Evolutionary conservation across 1,140 invertebrate genomes (phyloP).

Genomic region (Drosophila subobscura): DNA sequence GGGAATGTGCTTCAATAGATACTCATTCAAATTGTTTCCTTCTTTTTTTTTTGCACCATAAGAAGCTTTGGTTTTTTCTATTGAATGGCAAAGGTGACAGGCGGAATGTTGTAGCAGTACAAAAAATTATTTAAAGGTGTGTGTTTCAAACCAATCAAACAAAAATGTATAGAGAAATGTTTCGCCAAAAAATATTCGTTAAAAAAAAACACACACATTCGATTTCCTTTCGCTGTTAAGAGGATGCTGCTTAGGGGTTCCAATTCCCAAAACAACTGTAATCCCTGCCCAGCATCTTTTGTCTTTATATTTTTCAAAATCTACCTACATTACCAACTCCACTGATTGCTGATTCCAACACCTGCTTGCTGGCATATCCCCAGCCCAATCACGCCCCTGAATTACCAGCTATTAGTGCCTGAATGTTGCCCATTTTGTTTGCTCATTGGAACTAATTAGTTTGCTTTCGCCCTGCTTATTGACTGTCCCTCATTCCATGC

Average conservation of each 20-base stretch:
- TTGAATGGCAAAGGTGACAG: no score
- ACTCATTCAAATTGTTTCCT: slow-evolving; percentile 11
- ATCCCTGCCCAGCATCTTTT: neutral
- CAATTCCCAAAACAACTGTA: no score
- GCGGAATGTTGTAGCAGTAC: no score
- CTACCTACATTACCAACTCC: neutral
- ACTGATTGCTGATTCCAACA: neutral
- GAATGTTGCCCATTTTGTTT: slow-evolving; percentile 61
- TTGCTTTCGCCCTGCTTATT: slow-evolving; percentile 72
- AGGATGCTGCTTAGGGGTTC: slow-evolving; percentile 17
- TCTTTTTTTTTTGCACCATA: neutral
- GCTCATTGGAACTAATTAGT: slow-evolving; percentile 80
- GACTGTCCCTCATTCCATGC: slow-evolving; percentile 30
- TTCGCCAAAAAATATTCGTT: neutral
- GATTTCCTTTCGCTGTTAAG: slow-evolving; percentile 41
- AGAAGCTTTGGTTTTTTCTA: no score
- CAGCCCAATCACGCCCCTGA: slow-evolving; percentile 12
- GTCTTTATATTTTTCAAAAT: neutral
- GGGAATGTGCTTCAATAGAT: slow-evolving; percentile 17
- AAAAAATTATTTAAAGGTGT: no score
- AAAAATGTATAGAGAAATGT: no score
- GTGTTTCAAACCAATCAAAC: no score
- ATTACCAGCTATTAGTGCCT: slow-evolving; percentile 29
- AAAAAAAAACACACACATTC: slow-evolving; percentile 24
- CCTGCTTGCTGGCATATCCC: neutral